Percentiles rank a stretch among this genome's conserved stretches.
phyloP scores from a whole-genome alignment of 2,113 vertebrate genomes.

The Zosterops japonicus region DNA sequence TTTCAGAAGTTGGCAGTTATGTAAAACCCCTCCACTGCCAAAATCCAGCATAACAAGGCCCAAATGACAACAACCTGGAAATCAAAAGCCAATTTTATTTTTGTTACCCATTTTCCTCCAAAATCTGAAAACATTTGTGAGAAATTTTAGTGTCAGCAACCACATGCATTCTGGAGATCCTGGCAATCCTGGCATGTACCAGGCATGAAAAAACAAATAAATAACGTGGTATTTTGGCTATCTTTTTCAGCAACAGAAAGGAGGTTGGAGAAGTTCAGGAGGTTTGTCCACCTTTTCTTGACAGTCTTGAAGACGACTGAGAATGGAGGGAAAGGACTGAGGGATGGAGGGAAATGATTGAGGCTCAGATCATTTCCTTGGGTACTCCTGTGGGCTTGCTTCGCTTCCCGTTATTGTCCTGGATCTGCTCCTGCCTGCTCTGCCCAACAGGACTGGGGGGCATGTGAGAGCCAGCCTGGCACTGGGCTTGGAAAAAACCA shows the following conservation, averaged over 20 bases:
- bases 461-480: neutral
- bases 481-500: neutral
- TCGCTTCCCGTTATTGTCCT: neutral
- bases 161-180: neutral
- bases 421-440: neutral
- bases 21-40: neutral
- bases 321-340: neutral
- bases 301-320: neutral
- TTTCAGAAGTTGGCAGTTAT: slow-evolving; percentile 14
- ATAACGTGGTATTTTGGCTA: neutral
- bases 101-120: neutral
- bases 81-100: neutral
- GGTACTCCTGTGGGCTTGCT: neutral
- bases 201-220: neutral
- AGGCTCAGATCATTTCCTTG: slow-evolving; percentile 11
- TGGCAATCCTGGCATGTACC: neutral
- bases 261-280: neutral
- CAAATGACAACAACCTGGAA: neutral
- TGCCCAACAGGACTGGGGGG: neutral
- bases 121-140: neutral
- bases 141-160: neutral
- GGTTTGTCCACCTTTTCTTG: neutral
- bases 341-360: neutral
- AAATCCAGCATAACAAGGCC: neutral
- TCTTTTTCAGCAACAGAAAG: neutral